Evolutionary conservation across 2,797 vertebrate species (phyloP).

Genomic region (Knipowitschia caucasica): DNA sequence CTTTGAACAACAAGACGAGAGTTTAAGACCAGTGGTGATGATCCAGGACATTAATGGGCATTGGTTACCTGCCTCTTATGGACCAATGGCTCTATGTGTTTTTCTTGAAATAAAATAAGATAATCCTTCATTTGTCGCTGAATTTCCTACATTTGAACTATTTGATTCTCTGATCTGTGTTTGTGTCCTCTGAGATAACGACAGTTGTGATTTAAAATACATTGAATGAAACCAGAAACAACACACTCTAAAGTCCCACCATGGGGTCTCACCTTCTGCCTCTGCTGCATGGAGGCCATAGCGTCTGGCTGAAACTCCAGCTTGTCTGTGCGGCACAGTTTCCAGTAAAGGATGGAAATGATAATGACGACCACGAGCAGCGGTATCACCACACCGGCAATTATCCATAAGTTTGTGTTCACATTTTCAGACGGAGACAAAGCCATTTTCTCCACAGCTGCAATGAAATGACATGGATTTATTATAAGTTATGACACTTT

Average conservation of each 20-base stretch:
- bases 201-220: too few species aligned
- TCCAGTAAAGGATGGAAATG: conserved; percentile 95
- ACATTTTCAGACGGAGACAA: conserved; percentile 77
- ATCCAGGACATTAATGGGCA: too few species aligned
- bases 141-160: too few species aligned
- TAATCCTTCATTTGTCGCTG: too few species aligned
- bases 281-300: conserved; percentile 90
- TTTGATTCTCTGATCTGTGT: too few species aligned
- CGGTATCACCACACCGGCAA: conserved; percentile 89
- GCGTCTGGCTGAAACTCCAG: conserved; percentile 97
- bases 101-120: too few species aligned
- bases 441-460: conserved; percentile 88
- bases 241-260: neutral
- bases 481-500: neutral
- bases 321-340: conserved; percentile 95
- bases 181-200: too few species aligned
- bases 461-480: neutral
- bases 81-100: too few species aligned
- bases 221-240: too few species aligned
- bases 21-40: too few species aligned
- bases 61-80: too few species aligned
- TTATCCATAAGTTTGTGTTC: conserved; percentile 90
- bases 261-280: conserved; percentile 78
- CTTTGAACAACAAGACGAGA: too few species aligned
- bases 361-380: conserved; percentile 88